phyloP scores from a whole-genome alignment of 2,113 vertebrate genomes.

The Hyperopisus bebe region DNA sequence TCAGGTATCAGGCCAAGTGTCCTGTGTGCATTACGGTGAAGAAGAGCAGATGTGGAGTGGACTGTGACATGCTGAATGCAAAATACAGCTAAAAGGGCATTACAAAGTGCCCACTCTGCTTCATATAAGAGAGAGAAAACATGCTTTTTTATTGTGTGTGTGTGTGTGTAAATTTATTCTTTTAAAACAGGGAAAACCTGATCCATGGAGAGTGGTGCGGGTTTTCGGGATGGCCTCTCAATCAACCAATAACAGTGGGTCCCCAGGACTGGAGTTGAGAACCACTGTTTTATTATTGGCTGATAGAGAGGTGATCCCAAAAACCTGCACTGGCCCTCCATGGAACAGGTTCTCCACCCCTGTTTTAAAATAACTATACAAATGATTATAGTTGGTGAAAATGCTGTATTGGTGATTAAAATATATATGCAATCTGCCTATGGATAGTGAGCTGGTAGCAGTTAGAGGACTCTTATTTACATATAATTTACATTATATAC shows the following conservation, averaged over 20 bases:
- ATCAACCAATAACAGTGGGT: no score
- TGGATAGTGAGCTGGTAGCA: neutral
- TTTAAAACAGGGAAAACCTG: neutral
- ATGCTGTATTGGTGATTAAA: neutral
- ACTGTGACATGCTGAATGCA: neutral
- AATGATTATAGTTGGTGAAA: neutral
- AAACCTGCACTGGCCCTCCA: no score
- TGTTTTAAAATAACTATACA: neutral
- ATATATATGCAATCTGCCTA: neutral
- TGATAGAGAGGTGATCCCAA: no score
- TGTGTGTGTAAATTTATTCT: neutral
- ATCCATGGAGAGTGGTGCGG: no score
- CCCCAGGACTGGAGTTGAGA: no score
- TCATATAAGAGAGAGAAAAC: neutral
- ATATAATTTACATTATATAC: neutral
- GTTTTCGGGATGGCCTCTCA: no score
- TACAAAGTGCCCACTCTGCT: neutral
- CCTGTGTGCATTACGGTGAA: neutral
- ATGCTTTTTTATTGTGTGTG: neutral
- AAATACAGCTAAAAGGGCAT: neutral
- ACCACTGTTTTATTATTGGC: no score
- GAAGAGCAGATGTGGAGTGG: neutral
- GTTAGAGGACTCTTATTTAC: neutral
- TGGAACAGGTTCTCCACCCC: no score
- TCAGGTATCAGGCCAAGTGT: conserved; percentile 49